Evolutionary conservation across 2,113 vertebrate species (phyloP).

Genomic region (Indri indri): DNA sequence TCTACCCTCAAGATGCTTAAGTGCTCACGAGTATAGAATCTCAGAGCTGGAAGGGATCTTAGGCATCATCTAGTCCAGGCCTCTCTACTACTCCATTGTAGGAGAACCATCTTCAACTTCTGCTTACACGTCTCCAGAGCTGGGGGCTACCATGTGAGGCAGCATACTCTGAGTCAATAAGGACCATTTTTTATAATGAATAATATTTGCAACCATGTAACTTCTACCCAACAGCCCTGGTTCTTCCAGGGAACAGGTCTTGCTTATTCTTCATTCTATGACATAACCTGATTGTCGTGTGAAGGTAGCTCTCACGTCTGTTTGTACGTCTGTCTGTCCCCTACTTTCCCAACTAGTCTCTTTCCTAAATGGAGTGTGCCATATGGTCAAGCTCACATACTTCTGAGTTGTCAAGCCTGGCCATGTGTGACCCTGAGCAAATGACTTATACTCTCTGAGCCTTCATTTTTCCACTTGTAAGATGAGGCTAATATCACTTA

Average conservation of each 20-base stretch:
- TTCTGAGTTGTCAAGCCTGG: neutral
- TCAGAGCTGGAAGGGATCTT: neutral
- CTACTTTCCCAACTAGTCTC: neutral
- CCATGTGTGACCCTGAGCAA: neutral
- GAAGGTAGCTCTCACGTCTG: neutral
- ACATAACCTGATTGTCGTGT: neutral
- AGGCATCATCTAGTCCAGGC: neutral
- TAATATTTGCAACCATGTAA: neutral
- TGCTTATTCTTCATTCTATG: neutral
- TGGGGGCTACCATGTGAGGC: neutral
- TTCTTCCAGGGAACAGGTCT: neutral
- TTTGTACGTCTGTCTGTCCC: neutral
- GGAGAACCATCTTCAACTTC: neutral
- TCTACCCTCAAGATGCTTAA: neutral
- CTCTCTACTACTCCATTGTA: neutral
- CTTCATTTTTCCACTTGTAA: slow-evolving; percentile 24
- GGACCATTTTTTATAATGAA: neutral
- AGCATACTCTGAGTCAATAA: neutral
- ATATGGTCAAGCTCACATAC: neutral
- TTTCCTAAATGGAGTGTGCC: neutral
- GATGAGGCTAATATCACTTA: neutral
- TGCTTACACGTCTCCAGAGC: neutral
- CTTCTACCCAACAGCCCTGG: neutral
- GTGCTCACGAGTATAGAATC: neutral
- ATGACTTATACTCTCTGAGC: neutral